Evolutionary conservation across 2,113 vertebrate species (phyloP).

Genomic region (Brienomyrus brachyistius): DNA sequence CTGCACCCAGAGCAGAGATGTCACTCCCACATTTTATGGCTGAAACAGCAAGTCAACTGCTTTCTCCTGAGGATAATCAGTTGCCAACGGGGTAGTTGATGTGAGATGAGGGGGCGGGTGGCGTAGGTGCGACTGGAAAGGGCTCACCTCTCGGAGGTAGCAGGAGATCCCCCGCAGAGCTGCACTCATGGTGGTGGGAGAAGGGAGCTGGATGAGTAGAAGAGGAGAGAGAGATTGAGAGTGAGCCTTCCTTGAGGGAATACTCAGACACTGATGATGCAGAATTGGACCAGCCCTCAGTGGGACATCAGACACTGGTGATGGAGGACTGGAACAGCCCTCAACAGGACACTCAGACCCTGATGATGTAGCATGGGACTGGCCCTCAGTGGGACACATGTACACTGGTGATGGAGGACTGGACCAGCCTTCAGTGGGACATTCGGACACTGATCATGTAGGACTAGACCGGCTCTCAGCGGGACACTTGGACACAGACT

Average conservation of each 20-base stretch:
- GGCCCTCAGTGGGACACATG: neutral
- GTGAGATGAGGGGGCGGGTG: neutral
- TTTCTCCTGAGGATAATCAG: neutral
- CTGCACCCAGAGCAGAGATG: neutral
- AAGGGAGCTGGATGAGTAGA: slow-evolving; percentile 59
- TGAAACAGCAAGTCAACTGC: neutral
- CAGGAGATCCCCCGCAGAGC: slow-evolving; percentile 78
- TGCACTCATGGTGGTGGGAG: slow-evolving; percentile 73
- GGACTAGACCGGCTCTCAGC: neutral
- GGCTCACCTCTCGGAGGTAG: slow-evolving; percentile 72
- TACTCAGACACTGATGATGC: neutral
- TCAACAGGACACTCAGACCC: neutral
- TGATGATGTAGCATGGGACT: neutral
- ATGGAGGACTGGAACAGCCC: neutral
- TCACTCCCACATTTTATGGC: neutral
- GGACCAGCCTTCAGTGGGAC: neutral
- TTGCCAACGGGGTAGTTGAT: neutral
- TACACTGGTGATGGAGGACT: neutral
- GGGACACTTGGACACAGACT: neutral
- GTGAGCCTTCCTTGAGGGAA: slow-evolving; percentile 1
- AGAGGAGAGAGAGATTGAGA: neutral
- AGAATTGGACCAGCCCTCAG: neutral
- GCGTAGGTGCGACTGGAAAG: slow-evolving; percentile 20
- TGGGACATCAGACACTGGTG: neutral
- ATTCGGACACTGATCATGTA: neutral